Conservation (phyloP, 2,797 vertebrate species). For the Erpetoichthys calabaricus region DNA sequence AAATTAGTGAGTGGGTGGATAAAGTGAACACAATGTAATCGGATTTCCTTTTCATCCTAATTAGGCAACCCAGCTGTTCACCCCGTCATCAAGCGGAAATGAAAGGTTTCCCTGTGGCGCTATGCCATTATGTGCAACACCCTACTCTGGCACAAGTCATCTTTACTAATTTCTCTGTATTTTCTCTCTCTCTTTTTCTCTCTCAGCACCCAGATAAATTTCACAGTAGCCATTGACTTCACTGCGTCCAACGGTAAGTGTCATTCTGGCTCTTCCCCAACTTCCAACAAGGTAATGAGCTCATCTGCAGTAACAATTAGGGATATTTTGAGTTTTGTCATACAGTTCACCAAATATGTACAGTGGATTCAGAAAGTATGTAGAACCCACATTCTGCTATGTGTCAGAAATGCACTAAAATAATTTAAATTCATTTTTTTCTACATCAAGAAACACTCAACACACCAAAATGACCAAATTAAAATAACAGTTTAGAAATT, state of each 20-base stretch:
- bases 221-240: slow-evolving; percentile 95
- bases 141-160: no score
- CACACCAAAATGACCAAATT: no score
- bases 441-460: no score
- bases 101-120: neutral
- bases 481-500: no score
- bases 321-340: no score
- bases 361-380: no score
- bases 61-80: slow-evolving; percentile 16
- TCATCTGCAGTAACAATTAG: neutral
- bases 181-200: neutral
- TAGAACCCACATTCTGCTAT: no score
- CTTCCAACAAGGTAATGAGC: neutral
- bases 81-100: neutral
- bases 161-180: no score
- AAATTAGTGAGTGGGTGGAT: neutral
- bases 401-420: no score
- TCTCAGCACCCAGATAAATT: slow-evolving; percentile 86
- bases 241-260: slow-evolving; percentile 90
- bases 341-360: no score
- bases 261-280: slow-evolving; percentile 4
- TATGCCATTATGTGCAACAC: no score
- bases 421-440: no score
- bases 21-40: slow-evolving; percentile 11
- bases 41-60: slow-evolving; percentile 11